Evolutionary conservation across 2,797 vertebrate genomes (phyloP).

Genomic region (Paramormyrops hopkinsi): DNA sequence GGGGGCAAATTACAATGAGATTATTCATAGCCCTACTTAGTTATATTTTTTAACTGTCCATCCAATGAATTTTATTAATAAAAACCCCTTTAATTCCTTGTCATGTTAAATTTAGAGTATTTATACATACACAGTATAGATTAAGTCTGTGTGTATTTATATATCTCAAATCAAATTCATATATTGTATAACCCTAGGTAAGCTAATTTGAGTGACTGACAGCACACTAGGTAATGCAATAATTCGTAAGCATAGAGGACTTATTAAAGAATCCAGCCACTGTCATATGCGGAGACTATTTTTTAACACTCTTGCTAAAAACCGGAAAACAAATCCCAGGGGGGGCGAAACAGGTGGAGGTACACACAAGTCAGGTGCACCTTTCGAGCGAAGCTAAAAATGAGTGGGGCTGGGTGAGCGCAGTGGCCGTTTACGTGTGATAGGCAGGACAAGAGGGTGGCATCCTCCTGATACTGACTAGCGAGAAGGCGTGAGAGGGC

Average conservation of each 20-base stretch:
- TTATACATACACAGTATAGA: not conserved
- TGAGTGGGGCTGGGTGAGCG: not conserved
- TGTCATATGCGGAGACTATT: conserved; percentile 4
- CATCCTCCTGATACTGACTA: not conserved
- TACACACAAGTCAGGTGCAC: not conserved
- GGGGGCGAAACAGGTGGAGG: not conserved
- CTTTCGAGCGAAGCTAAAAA: not conserved
- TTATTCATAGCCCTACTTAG: not conserved
- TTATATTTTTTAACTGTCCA: not conserved
- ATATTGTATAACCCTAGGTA: conserved; percentile 28
- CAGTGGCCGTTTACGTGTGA: not conserved
- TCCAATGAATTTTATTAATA: not conserved
- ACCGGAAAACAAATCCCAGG: conserved; percentile 50
- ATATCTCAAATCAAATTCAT: not conserved
- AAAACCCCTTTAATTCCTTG: conserved; percentile 15
- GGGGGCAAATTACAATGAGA: not conserved
- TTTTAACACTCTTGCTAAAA: conserved; percentile 31
- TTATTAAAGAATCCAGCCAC: conserved; percentile 21
- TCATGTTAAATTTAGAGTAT: conserved; percentile 17
- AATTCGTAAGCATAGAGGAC: not conserved
- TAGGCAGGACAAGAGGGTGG: not conserved
- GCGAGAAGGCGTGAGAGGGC: not conserved
- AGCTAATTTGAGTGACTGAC: conserved; percentile 30
- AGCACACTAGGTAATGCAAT: conserved; percentile 12
- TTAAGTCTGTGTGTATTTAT: not conserved